These are phyloP conservation scores for Cryptomyrus ogoouensis DNA, from an alignment of 2,113 vertebrate genomes.

Conservation along the genomic window DNA sequence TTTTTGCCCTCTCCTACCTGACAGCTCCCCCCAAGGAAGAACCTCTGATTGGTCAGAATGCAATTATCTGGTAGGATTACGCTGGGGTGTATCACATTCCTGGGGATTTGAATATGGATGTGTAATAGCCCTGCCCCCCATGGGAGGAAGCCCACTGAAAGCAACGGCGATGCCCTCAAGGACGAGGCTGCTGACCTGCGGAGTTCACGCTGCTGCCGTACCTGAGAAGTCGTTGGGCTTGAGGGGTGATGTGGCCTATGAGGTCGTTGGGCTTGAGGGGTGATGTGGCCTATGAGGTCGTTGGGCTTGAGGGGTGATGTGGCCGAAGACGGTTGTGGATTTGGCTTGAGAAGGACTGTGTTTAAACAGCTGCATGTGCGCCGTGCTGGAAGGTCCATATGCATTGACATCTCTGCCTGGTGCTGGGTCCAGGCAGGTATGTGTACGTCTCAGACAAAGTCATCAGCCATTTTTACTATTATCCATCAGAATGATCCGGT, in stretches of 20 bases:
- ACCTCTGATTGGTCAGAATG: conserved; percentile 26
- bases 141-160: conserved; percentile 8
- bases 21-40: neutral
- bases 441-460: neutral
- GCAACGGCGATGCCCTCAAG: conserved; percentile 16
- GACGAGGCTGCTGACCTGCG: neutral
- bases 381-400: neutral
- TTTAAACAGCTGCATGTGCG: neutral
- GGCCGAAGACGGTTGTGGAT: neutral
- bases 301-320: neutral
- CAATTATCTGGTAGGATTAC: conserved; percentile 23
- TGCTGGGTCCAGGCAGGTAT: neutral
- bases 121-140: conserved; percentile 9
- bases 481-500: neutral
- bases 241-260: neutral
- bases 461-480: neutral
- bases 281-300: neutral
- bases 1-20: neutral
- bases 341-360: neutral
- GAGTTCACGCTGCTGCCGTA: conserved; percentile 2
- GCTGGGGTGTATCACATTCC: conserved; percentile 5
- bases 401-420: neutral
- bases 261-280: neutral
- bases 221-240: neutral
- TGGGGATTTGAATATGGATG: conserved; percentile 29